phyloP scores from a whole-genome alignment of 2,113 vertebrate genomes.

The Corythoichthys haematopterus region DNA sequence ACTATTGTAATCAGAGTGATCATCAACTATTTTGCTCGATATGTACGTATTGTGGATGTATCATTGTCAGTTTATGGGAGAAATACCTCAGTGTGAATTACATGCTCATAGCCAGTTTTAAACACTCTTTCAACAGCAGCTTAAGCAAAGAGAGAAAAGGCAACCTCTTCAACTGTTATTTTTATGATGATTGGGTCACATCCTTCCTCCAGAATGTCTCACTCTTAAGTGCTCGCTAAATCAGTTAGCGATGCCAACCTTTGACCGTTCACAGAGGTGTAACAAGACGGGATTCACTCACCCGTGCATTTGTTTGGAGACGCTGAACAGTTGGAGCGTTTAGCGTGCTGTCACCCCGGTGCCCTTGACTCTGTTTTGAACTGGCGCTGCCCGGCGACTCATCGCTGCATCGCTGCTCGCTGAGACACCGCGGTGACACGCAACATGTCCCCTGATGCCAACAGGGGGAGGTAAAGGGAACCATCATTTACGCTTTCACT shows the following conservation, averaged over 20 bases:
- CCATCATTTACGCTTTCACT: constrained; percentile 58
- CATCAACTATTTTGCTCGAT: not conserved
- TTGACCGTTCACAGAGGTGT: constrained; percentile 23
- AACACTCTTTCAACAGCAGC: not conserved
- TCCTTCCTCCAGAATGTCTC: not conserved
- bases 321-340: constrained; percentile 66
- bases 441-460: constrained; percentile 64
- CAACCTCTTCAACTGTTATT: not conserved
- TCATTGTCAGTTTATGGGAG: not conserved
- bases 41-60: not conserved
- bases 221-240: constrained; percentile 4
- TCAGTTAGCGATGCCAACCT: constrained; percentile 21
- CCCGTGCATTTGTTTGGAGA: constrained; percentile 66
- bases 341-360: constrained; percentile 63
- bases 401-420: constrained; percentile 62
- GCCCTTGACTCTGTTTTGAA: constrained; percentile 67
- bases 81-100: not conserved
- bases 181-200: not conserved
- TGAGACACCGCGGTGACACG: constrained; percentile 65
- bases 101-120: not conserved
- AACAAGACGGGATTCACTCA: constrained; percentile 41
- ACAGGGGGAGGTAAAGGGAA: constrained; percentile 19
- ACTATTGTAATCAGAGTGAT: not conserved
- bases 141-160: not conserved
- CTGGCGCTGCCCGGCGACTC: constrained; percentile 61